These are phyloP conservation scores for Odontocolon sp. DNA, from an alignment of 2,888 invertebrate genomes.

Conservation along the genomic window DNA sequence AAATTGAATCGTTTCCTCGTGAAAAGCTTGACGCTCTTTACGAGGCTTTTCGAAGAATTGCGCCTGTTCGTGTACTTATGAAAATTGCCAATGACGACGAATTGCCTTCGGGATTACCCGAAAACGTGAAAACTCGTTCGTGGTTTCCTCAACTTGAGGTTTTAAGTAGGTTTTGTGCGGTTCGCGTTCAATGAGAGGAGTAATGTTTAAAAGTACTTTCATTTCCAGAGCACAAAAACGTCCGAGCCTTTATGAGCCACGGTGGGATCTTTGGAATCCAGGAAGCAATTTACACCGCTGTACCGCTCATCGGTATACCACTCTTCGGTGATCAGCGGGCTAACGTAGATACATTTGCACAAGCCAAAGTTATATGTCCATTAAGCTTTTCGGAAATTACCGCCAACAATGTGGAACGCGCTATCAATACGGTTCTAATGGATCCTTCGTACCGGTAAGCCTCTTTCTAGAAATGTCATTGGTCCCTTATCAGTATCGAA, in stretches of 20 bases:
- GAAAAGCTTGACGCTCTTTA: conserved; percentile 66
- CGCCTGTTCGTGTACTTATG: conserved; percentile 72
- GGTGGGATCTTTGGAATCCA: conserved; percentile 71
- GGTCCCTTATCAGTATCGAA: background rate
- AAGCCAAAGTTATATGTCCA: background rate
- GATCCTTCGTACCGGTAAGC: conserved; percentile 56
- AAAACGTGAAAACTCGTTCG: conserved; percentile 70
- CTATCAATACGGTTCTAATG: conserved; percentile 54
- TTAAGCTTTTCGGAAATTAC: conserved; percentile 40
- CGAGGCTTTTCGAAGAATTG: conserved; percentile 70
- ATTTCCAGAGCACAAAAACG: conserved; percentile 70
- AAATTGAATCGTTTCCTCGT: conserved; percentile 71
- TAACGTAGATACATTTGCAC: conserved; percentile 35
- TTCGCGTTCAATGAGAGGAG: background rate
- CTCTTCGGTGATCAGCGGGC: conserved; percentile 48
- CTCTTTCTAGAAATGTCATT: background rate
- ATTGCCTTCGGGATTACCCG: conserved; percentile 71
- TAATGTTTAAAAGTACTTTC: conserved; percentile 3
- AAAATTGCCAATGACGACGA: conserved; percentile 70
- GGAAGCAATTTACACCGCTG: conserved; percentile 61
- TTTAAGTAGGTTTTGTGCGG: conserved; percentile 64
- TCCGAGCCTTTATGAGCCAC: conserved; percentile 72
- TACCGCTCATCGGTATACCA: conserved; percentile 50
- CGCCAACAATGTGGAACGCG: conserved; percentile 46
- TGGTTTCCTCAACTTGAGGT: conserved; percentile 72